These are phyloP conservation scores for Glareola pratincola DNA, from an alignment of 2,113 vertebrate genomes.

Conservation along the genomic window DNA sequence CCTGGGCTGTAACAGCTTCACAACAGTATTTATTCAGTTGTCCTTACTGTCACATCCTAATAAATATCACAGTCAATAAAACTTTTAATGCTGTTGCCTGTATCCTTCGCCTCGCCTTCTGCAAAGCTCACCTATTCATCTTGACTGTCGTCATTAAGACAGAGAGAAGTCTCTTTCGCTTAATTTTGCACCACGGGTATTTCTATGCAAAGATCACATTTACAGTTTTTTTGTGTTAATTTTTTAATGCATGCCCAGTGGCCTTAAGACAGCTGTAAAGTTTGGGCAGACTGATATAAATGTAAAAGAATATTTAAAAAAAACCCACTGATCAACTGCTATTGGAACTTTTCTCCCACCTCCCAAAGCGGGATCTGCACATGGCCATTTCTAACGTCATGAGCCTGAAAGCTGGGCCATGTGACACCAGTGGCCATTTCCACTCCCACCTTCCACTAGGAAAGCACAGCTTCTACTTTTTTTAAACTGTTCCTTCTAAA, in stretches of 20 bases:
- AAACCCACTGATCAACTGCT: background rate
- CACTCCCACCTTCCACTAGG: background rate
- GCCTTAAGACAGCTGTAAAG: background rate
- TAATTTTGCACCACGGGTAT: background rate
- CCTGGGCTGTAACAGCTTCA: constrained; percentile 4
- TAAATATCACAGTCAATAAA: background rate
- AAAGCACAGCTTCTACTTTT: background rate
- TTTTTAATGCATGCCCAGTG: background rate
- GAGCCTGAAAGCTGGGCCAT: background rate
- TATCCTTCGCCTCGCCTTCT: background rate
- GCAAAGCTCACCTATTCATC: background rate
- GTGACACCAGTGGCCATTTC: background rate
- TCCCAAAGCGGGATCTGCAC: background rate
- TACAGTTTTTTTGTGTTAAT: background rate
- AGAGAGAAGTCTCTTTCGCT: background rate
- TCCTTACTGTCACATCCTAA: constrained; percentile 19
- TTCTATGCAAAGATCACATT: background rate
- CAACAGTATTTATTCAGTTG: background rate
- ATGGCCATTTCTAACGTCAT: background rate
- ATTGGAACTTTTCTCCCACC: background rate
- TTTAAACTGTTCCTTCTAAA: background rate
- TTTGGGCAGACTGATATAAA: background rate
- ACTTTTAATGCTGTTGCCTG: background rate
- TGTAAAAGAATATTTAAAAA: background rate
- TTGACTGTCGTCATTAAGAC: background rate